Evolutionary conservation across 1,140 invertebrate species (phyloP), one percentile per base, ranked within the genome.

Genomic region (Brachionus plicatilis): DNA sequence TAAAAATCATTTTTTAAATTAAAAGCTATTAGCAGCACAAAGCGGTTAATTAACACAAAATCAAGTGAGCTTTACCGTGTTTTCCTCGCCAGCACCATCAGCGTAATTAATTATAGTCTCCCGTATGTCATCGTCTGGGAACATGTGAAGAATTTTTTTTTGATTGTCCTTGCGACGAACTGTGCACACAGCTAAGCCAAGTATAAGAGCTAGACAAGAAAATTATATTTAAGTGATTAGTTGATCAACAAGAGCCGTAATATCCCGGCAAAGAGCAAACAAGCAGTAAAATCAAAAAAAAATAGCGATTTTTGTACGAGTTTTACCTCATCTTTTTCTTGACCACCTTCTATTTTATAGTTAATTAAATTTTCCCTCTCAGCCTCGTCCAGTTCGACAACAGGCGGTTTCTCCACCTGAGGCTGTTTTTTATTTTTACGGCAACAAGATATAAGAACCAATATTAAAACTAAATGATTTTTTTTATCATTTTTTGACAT

Each of bases 81-180:
- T 82, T 29, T 82, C 79, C 60, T 82, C 79, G 3, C 79, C 79
- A 65, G 79, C 79, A 65, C 79, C 79, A 47, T 82, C 79, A 45
- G 79, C 79, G 43, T 82, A 82, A 45, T 82, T 82, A 4, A 82
- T 82, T n/a, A 82, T 82, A 29, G 79, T 82, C 41, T 82, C 79
- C 45, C 79, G 79, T 41, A 82, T 82, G 24, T 82, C 79, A 82
- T 82, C 79, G 33, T 82, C 79, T 29, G 79, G 79, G 12, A 82
- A 82, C 79, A 82, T 82, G 12, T 82, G 79, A 41, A 82, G 79
- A 24, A 82, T 82, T 82, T 82, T 82, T 68, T 82, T 82, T 68
- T 82, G 79, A 68, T 65, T 82, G 37, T 82, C 79, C 65, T 82
- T 82, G 41, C 65, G 53, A 14, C 79, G 79, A 12, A 82, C 60